Conservation (phyloP, 2,888 invertebrate species). For the Seira sanloemensis region DNA sequence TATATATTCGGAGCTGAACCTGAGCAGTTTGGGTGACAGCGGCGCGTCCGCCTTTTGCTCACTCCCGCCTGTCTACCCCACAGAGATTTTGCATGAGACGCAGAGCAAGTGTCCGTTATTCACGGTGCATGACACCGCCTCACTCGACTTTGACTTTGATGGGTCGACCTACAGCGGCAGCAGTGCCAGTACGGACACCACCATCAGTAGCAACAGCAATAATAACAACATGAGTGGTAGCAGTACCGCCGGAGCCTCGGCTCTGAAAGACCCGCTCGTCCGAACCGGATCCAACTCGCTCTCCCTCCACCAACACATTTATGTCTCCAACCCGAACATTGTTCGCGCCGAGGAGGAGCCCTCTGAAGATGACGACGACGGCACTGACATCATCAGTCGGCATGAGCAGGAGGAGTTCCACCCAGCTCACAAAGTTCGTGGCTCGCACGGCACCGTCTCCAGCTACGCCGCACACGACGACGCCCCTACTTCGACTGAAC, state of each 20-base stretch:
- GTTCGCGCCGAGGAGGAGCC: constrained; percentile 53
- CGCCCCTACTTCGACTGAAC: constrained; percentile 17
- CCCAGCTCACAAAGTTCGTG: constrained; percentile 29
- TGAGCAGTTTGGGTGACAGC: constrained; percentile 21
- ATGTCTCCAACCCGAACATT: constrained; percentile 66
- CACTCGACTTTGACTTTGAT: constrained; percentile 68
- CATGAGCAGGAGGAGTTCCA: constrained; percentile 46
- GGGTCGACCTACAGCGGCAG: constrained; percentile 54
- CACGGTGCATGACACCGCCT: constrained; percentile 65
- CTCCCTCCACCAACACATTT: constrained; percentile 65
- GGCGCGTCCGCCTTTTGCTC: constrained; percentile 55
- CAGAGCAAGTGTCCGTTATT: constrained; percentile 65
- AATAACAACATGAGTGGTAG: not conserved
- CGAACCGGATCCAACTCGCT: constrained; percentile 66
- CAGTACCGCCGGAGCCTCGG: constrained; percentile 12
- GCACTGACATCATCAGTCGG: constrained; percentile 28
- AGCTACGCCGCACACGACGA: constrained; percentile 23
- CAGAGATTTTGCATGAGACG: constrained; percentile 66
- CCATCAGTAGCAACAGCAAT: constrained; percentile 15
- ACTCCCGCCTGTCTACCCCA: constrained; percentile 65
- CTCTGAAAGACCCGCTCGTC: constrained; percentile 53
- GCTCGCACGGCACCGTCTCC: not conserved
- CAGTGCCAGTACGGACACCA: constrained; percentile 37
- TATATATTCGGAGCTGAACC: constrained; percentile 23
- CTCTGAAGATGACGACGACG: constrained; percentile 47